Conservation (phyloP, 2,888 invertebrate species). For the Arge pagana region DNA sequence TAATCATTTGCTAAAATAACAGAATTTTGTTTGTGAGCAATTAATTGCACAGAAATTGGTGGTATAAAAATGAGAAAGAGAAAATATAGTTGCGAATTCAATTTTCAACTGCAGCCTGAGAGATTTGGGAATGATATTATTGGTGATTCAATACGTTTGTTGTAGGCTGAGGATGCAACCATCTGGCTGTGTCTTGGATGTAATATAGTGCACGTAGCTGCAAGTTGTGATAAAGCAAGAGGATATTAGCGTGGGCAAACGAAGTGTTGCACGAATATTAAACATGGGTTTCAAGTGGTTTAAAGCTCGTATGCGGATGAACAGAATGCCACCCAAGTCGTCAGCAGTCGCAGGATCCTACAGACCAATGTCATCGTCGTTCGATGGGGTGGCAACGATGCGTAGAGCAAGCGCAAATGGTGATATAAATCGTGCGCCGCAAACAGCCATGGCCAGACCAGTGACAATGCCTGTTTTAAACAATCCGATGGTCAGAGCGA, state of each 20-base stretch:
- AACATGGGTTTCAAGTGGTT: conserved; percentile 59
- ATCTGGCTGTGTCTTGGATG: too few relatives aligned
- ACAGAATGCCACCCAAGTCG: conserved; percentile 25
- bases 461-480: conserved; percentile 16
- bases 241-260: too few relatives aligned
- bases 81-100: too few relatives aligned
- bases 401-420: conserved; percentile 3
- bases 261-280: neutral
- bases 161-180: too few relatives aligned
- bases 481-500: conserved; percentile 10
- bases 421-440: neutral
- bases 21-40: neutral
- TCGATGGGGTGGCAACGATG: too few relatives aligned
- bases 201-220: too few relatives aligned
- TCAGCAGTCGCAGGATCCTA: conserved; percentile 36
- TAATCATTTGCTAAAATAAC: neutral
- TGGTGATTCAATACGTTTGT: too few relatives aligned
- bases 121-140: too few relatives aligned
- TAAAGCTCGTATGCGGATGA: conserved; percentile 54
- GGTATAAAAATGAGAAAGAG: too few relatives aligned
- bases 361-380: conserved; percentile 30
- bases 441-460: conserved; percentile 6
- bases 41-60: too few relatives aligned
- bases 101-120: too few relatives aligned
- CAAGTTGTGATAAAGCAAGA: too few relatives aligned